Conservation (phyloP, 2,888 invertebrate genomes). For the Melanophora roralis region DNA sequence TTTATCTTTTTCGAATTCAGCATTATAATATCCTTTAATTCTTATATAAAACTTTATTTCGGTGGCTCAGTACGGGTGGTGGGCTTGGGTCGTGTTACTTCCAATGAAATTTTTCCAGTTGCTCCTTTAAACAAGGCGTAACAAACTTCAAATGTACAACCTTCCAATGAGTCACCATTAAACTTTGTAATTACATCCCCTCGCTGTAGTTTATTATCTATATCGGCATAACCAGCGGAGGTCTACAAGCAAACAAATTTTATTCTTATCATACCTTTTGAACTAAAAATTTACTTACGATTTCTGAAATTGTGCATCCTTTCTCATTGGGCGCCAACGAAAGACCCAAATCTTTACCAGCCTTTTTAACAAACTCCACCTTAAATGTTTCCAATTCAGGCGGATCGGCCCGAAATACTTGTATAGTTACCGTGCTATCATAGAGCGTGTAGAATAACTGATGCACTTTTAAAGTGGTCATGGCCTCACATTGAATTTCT, state of each 20-base stretch:
- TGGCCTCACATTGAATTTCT: slow-evolving; percentile 83
- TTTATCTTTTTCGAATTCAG: neutral
- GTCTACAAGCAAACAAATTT: slow-evolving; percentile 79
- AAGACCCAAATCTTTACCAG: slow-evolving; percentile 92
- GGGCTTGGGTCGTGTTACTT: slow-evolving; percentile 90
- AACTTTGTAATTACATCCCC: slow-evolving; percentile 94
- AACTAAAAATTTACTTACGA: slow-evolving; percentile 81
- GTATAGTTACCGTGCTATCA: slow-evolving; percentile 87
- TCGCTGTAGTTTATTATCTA: slow-evolving; percentile 92
- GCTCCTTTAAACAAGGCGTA: slow-evolving; percentile 93
- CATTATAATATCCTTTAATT: neutral
- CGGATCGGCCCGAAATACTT: slow-evolving; percentile 88
- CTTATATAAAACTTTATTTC: slow-evolving; percentile 58
- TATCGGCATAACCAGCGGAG: slow-evolving; percentile 90
- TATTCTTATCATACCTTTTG: neutral
- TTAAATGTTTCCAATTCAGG: slow-evolving; percentile 86
- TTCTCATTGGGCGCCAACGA: slow-evolving; percentile 88
- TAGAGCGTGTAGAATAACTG: slow-evolving; percentile 90
- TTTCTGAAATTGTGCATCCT: slow-evolving; percentile 94
- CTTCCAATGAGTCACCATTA: slow-evolving; percentile 89
- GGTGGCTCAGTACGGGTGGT: slow-evolving; percentile 73
- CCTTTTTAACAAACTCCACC: slow-evolving; percentile 90
- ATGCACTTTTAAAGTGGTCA: slow-evolving; percentile 90
- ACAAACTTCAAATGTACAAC: slow-evolving; percentile 88
- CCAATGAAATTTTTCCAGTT: slow-evolving; percentile 88